Evolutionary conservation across 2,888 invertebrate genomes (phyloP).

Genomic region (Orthosia gothica): DNA sequence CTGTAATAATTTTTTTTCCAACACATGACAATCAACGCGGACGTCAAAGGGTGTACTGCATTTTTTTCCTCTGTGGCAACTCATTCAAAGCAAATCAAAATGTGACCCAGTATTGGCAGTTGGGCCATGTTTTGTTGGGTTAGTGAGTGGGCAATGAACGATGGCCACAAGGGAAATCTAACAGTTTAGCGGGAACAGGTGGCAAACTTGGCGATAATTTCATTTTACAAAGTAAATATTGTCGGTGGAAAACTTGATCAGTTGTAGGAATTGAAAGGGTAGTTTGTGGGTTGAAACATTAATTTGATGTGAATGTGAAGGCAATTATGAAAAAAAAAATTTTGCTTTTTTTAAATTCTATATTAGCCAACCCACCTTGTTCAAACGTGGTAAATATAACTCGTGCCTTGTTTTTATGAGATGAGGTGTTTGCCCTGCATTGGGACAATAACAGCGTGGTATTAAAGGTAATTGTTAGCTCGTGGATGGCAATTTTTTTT

Average conservation of each 20-base stretch:
- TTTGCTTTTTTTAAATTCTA: no score
- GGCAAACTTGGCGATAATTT: constrained; percentile 58
- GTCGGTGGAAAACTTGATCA: constrained; percentile 10
- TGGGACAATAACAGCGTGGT: no score
- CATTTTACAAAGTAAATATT: constrained; percentile 59
- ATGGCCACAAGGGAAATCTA: constrained; percentile 61
- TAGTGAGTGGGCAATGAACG: constrained; percentile 42
- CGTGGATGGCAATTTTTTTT: no score
- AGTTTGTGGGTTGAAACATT: neutral
- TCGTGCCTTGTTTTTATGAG: no score
- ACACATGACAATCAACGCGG: constrained; percentile 25
- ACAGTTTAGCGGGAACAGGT: constrained; percentile 61
- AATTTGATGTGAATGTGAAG: neutral
- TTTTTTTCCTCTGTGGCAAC: constrained; percentile 33
- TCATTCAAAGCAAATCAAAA: constrained; percentile 47
- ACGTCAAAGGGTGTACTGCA: constrained; percentile 31
- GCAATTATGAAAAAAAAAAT: no score
- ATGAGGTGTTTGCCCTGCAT: no score
- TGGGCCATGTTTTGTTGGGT: constrained; percentile 37
- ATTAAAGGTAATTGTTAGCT: no score
- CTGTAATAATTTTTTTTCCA: constrained; percentile 29
- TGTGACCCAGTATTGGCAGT: constrained; percentile 18
- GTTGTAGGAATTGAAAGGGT: constrained; percentile 28
- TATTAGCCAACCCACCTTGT: no score
- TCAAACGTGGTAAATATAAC: no score